These are phyloP conservation scores for Cyprinodon tularosa DNA, from an alignment of 2,113 vertebrate species.

Conservation along the genomic window DNA sequence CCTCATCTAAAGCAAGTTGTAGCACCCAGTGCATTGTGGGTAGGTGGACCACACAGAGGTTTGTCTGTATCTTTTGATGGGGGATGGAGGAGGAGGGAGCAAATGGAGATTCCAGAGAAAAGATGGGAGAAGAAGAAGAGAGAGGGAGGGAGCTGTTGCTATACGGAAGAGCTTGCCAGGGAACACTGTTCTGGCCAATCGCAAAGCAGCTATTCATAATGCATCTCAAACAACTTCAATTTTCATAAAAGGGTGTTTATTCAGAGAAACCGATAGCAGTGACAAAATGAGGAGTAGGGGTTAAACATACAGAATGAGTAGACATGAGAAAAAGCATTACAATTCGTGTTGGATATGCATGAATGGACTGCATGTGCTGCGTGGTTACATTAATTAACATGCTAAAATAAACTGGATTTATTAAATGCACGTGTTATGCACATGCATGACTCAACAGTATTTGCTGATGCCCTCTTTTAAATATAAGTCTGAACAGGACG, in stretches of 20 bases:
- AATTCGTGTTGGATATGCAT: slow-evolving; percentile 62
- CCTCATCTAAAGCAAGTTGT: slow-evolving; percentile 59
- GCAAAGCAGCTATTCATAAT: slow-evolving; percentile 74
- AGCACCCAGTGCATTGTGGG: slow-evolving; percentile 71
- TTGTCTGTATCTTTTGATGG: slow-evolving; percentile 52
- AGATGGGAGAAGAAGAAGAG: slow-evolving; percentile 50
- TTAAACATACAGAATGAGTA: slow-evolving; percentile 30
- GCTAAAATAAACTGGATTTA: slow-evolving; percentile 60
- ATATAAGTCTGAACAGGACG: slow-evolving; percentile 4
- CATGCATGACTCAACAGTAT: slow-evolving; percentile 23
- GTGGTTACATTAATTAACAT: slow-evolving; percentile 64
- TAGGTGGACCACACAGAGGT: slow-evolving; percentile 65
- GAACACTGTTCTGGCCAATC: slow-evolving; percentile 75
- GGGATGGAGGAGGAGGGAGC: slow-evolving; percentile 22
- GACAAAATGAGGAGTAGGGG: slow-evolving; percentile 29
- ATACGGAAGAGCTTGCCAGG: slow-evolving; percentile 79
- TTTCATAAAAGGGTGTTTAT: slow-evolving; percentile 63
- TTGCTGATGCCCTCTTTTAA: slow-evolving; percentile 2
- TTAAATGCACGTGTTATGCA: slow-evolving; percentile 57
- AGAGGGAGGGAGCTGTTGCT: slow-evolving; percentile 79
- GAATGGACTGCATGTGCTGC: slow-evolving; percentile 53
- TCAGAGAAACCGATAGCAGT: slow-evolving; percentile 50
- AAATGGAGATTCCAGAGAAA: slow-evolving; percentile 64
- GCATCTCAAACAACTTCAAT: slow-evolving; percentile 77
- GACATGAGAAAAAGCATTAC: slow-evolving; percentile 15